phyloP scores from a whole-genome alignment of 2,888 invertebrate species.

The Smittia aterrima region DNA sequence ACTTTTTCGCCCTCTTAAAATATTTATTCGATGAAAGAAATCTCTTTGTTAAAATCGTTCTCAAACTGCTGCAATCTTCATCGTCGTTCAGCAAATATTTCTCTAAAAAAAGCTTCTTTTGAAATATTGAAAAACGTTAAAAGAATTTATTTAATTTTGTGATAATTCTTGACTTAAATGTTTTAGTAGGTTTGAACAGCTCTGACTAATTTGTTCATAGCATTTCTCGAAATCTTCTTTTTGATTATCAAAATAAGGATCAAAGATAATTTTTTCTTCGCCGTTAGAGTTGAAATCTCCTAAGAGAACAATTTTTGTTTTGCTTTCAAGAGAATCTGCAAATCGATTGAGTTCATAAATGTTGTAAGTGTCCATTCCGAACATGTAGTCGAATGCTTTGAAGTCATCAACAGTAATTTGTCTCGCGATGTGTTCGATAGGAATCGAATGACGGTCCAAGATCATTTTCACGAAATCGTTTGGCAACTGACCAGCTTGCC shows the following conservation, averaged over 20 bases:
- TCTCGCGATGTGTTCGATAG: neutral
- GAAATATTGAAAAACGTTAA: no score
- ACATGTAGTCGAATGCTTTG: constrained; percentile 1
- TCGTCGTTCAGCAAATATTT: no score
- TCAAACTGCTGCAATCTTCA: no score
- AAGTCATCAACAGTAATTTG: constrained; percentile 12
- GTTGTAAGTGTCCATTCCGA: constrained; percentile 37
- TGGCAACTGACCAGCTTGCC: constrained; percentile 16
- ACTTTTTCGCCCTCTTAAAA: no score
- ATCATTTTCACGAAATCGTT: neutral
- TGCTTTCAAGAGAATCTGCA: neutral
- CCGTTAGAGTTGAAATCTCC: constrained; percentile 4
- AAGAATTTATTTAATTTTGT: no score
- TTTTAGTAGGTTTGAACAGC: neutral
- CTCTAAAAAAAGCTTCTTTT: no score
- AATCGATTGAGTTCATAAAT: neutral
- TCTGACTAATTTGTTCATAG: constrained; percentile 9
- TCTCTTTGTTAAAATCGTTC: no score
- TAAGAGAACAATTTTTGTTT: neutral
- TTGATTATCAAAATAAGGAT: constrained; percentile 1
- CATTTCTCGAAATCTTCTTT: constrained; percentile 31
- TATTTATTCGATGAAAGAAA: no score
- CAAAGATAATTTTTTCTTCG: constrained; percentile 18
- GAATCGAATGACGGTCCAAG: neutral
- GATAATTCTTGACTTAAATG: neutral